Percentiles rank a stretch among this genome's conserved stretches.
Conservation (phyloP, 2,797 vertebrate genomes). For the Sebastes kiyomatsui region DNA sequence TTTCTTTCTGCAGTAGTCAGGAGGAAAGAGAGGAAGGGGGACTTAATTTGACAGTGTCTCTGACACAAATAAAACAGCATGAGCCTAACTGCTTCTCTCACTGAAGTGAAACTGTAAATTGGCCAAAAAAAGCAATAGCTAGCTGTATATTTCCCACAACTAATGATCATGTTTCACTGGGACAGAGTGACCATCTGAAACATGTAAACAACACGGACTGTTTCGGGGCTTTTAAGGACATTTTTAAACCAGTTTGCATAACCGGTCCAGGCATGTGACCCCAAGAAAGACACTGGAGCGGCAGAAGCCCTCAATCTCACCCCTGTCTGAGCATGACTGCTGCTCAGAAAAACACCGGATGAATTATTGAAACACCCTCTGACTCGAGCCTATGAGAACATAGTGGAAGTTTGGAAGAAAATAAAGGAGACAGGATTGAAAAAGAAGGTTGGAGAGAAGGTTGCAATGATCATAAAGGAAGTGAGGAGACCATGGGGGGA, state of each 20-base stretch:
- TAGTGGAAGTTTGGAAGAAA: slow-evolving; percentile 14
- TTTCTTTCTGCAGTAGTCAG: not conserved
- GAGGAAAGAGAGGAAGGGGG: not conserved
- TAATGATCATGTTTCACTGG: slow-evolving; percentile 20
- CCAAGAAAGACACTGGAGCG: not conserved
- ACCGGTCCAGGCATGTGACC: slow-evolving; percentile 3
- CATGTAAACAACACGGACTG: not conserved
- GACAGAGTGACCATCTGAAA: not conserved
- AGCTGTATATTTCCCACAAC: slow-evolving; percentile 7
- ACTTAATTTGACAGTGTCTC: slow-evolving; percentile 28
- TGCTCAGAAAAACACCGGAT: slow-evolving; percentile 31
- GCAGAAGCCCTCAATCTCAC: slow-evolving; percentile 3
- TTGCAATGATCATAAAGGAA: not conserved
- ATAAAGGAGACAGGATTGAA: not conserved
- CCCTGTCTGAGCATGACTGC: slow-evolving; percentile 10
- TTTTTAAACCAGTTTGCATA: not conserved
- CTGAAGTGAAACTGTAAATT: slow-evolving; percentile 27
- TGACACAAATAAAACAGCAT: slow-evolving; percentile 31
- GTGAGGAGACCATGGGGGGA: not conserved
- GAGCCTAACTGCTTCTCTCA: slow-evolving; percentile 14
- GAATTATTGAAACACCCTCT: slow-evolving; percentile 45
- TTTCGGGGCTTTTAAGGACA: not conserved
- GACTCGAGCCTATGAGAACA: slow-evolving; percentile 10
- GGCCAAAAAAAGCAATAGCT: not conserved
- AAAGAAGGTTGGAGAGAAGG: not conserved